Evolutionary conservation across 2,888 invertebrate species (phyloP), one percentile per base, ranked within the genome.

Genomic region (Alloscopus bannaensis): DNA sequence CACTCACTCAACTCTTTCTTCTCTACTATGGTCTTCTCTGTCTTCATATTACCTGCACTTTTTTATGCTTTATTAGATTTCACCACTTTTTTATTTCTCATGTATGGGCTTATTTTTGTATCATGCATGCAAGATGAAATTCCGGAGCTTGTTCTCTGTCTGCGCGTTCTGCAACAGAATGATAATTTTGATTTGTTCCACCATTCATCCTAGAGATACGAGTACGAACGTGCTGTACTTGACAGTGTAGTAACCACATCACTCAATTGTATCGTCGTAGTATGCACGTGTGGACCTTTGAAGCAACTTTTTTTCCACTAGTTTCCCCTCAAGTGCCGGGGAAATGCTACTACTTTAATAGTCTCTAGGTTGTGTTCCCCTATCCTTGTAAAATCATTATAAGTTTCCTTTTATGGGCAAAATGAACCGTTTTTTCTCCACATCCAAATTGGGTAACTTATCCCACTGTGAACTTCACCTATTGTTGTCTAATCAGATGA

Each of bases 401-500:
- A 20, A 50, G 66, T 42, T 57, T 42, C 78, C 78, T 52, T 78
- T 65, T 78, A 64, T 65, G 78, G 78, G 66, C 65, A 78, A 78
- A 78, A 78, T 78, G 78, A 71, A 66, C 60, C 36, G 29, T 76
- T 45, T 64, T 71, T 64, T 50, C 60, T 40, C 71, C n/a, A n/a
- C n/a, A n/a, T n/a, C n/a, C 71, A 71, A 78, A 78, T 78, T 78
- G 50, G 71, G 78, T 36, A 71, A 71, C 36, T 47, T 78, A 71
- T 70, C 71, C 70, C 45, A 66, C 78, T 71, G 78, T 66, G 60
- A 78, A 42, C 29, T 26, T n/a, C 55, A 55, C 31, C n/a, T 18
- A 24, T 65, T 45, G 47, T 22, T 65, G 64, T 73, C 57, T 65
- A 73, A 73, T 73, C 65, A 73, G 65, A 57, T 29, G 45, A 57